These are phyloP conservation scores for Cryptocheilus praepositus DNA, from an alignment of 2,888 invertebrate genomes.

Conservation along the genomic window DNA sequence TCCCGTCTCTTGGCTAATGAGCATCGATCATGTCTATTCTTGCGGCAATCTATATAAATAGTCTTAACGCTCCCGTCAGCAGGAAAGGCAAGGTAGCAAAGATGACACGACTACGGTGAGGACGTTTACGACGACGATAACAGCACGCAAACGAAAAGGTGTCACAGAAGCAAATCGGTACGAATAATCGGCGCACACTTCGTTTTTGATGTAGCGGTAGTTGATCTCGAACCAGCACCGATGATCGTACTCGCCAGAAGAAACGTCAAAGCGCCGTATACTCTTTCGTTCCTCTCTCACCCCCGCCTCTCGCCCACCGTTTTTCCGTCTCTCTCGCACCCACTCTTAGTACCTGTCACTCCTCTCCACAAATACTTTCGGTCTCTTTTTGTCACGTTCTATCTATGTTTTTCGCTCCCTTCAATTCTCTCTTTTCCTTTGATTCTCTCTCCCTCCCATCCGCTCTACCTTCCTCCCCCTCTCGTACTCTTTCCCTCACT, in stretches of 20 bases:
- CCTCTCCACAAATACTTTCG: slow-evolving; percentile 4
- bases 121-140: slow-evolving; percentile 25
- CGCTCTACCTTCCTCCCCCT: slow-evolving; percentile 27
- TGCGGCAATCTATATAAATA: slow-evolving; percentile 17
- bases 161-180: neutral
- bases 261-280: slow-evolving; percentile 46
- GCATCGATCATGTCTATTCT: slow-evolving; percentile 35
- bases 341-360: slow-evolving; percentile 27
- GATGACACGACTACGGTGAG: slow-evolving; percentile 23
- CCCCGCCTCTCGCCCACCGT: slow-evolving; percentile 9
- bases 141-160: neutral
- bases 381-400: slow-evolving; percentile 16
- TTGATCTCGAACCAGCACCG: slow-evolving; percentile 24
- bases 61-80: too few species aligned
- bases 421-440: slow-evolving; percentile 2
- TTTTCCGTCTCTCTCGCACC: slow-evolving; percentile 14
- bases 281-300: slow-evolving; percentile 7
- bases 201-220: slow-evolving; percentile 10
- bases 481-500: slow-evolving; percentile 29
- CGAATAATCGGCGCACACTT: slow-evolving; percentile 1
- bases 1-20: slow-evolving; percentile 12
- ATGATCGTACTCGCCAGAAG: slow-evolving; percentile 46
- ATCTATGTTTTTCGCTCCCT: slow-evolving; percentile 28
- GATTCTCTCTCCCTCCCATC: slow-evolving; percentile 14
- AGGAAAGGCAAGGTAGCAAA: slow-evolving; percentile 8